A percentile compares a stretch with the other conserved stretches of the same genome.
phyloP scores from a whole-genome alignment of 2,113 vertebrate genomes.

The Rallus limicola region DNA sequence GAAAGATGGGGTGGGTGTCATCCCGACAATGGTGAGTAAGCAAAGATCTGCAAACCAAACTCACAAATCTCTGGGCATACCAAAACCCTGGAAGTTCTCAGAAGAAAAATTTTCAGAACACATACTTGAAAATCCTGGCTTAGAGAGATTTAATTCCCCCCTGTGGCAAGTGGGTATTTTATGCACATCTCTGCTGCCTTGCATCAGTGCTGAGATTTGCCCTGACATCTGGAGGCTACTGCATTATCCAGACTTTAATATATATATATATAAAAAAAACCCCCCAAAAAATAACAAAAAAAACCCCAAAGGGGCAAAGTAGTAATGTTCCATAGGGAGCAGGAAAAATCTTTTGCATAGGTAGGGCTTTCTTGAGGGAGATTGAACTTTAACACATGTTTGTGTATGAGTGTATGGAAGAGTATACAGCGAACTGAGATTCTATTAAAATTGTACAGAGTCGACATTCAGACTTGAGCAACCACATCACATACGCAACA shows the following conservation, averaged over 20 bases:
- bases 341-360: neutral
- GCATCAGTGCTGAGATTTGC: neutral
- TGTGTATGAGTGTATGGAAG: neutral
- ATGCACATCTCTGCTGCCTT: neutral
- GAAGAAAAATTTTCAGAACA: neutral
- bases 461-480: neutral
- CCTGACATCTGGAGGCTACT: neutral
- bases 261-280: neutral
- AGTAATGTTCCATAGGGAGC: neutral
- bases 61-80: neutral
- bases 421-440: neutral
- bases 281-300: too few species aligned
- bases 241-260: neutral
- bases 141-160: neutral
- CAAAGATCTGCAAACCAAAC: neutral
- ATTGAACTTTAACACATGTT: neutral
- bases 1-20: neutral
- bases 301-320: neutral
- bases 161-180: neutral
- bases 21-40: neutral
- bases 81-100: neutral
- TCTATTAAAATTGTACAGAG: neutral
- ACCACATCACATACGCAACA: rapidly evolving
- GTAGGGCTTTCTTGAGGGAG: neutral
- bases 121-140: neutral